phyloP scores from a whole-genome alignment of 2,888 invertebrate species.

The Polietes domitor region DNA sequence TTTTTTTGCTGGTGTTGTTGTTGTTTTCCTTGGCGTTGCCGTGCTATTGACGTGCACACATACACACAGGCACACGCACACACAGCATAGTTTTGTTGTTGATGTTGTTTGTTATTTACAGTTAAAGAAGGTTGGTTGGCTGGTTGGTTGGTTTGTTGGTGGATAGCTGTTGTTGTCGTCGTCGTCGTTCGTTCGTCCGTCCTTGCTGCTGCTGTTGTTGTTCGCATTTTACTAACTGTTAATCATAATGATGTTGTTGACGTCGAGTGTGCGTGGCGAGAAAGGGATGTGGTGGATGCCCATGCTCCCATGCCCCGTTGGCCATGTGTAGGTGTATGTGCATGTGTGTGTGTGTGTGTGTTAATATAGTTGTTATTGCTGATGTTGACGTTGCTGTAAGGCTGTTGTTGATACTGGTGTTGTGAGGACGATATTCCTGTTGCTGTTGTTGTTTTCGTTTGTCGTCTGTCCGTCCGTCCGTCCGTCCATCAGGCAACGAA shows the following conservation, averaged over 20 bases:
- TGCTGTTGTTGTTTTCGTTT: background rate
- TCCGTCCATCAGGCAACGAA: background rate
- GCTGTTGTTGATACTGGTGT: constrained; percentile 10
- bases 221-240: constrained; percentile 52
- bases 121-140: constrained; percentile 58
- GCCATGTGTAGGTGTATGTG: background rate
- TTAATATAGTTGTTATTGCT: background rate
- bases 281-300: background rate
- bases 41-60: constrained; percentile 39
- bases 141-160: constrained; percentile 29
- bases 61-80: background rate
- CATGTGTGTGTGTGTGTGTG: background rate
- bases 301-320: background rate
- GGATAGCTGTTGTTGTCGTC: constrained; percentile 15
- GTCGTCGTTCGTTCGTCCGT: background rate
- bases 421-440: constrained; percentile 16
- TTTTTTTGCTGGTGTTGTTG: constrained; percentile 17
- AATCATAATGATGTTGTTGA: constrained; percentile 51
- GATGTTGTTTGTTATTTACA: constrained; percentile 40
- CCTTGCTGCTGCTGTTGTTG: background rate
- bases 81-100: constrained; percentile 21
- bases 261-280: background rate
- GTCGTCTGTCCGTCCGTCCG: background rate
- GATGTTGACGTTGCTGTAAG: background rate
- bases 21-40: constrained; percentile 43